Evolutionary conservation across 2,113 vertebrate species (phyloP), one percentile per base, ranked within the genome.

Genomic region (Dissostichus mawsoni): DNA sequence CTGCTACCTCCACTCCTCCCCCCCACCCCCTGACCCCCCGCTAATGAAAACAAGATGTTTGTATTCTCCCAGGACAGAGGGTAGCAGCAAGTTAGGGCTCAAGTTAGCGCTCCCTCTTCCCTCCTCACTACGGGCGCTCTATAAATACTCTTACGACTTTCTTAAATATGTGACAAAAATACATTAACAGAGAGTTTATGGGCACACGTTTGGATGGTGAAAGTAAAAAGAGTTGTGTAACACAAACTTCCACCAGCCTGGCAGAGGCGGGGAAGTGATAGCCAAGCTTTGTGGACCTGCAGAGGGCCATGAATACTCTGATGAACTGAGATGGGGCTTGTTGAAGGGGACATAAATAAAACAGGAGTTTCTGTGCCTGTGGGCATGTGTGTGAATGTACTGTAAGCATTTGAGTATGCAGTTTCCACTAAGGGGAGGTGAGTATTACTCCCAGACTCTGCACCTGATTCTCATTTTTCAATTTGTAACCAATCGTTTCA

Each of bases 401-500:
- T 82, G 84, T 79, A 78, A 64, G 84, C 48, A 65, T 80, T 51
- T 64, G 53, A 75, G 67, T 80, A 47, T 84, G 61, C 66, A 58
- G 61, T 87, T 82, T 87, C 62, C 63, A 72, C 59, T 59, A 29
- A 69, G 45, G 55, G 36, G 20, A 89, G 82, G 82, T 70, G 76
- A 81, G 80, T 87, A 91, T 92, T 75, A 44, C 82, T 85, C 87
- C 86, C 90, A 89, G 89, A 87, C 73, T 41, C 87, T 74, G 78
- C 94, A 94, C 92, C 94, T 96, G 94, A 94, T 90, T 78, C 94
- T 94, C 72, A 95, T 94, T 95, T 94, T 94, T 95, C 94, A 96
- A 95, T 95, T 95, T 95, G 94, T 93, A 95, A 85, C 93, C 91
- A 94, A 94, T 95, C 92, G 83, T 88, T 84, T 86, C 61, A 93